phyloP scores from a whole-genome alignment of 2,797 vertebrate genomes.

The Peromyscus eremicus region DNA sequence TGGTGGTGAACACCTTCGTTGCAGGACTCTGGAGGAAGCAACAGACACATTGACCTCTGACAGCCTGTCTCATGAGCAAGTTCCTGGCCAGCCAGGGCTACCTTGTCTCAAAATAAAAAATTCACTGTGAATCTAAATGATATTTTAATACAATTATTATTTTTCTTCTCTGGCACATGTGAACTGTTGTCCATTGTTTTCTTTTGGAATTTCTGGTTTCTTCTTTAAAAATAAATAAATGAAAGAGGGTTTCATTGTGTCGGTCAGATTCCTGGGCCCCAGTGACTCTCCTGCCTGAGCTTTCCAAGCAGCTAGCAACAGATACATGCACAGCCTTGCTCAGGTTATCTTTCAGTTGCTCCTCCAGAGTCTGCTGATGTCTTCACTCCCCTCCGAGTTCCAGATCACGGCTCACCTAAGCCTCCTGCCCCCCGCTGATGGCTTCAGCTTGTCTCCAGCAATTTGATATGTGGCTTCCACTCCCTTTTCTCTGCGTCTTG shows the following conservation, averaged over 20 bases:
- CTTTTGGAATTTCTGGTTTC: not conserved
- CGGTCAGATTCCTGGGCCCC: not conserved
- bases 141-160: not conserved
- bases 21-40: not conserved
- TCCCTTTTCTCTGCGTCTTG: not conserved
- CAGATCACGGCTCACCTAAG: not conserved
- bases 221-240: not conserved
- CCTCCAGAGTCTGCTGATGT: not conserved
- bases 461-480: not conserved
- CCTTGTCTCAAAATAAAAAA: not conserved
- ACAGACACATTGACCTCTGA: not conserved
- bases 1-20: not conserved
- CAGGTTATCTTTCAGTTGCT: not conserved
- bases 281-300: not conserved
- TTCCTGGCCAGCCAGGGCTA: not conserved
- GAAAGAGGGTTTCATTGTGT: not conserved
- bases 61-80: not conserved
- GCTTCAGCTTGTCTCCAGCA: not conserved
- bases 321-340: not conserved
- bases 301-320: not conserved
- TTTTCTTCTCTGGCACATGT: not conserved
- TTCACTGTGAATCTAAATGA: not conserved
- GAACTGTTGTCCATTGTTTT: not conserved
- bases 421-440: not conserved
- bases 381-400: accelerated